Evolutionary conservation across 2,113 vertebrate species (phyloP).

Genomic region (Leptobrachium ailaonicum): DNA sequence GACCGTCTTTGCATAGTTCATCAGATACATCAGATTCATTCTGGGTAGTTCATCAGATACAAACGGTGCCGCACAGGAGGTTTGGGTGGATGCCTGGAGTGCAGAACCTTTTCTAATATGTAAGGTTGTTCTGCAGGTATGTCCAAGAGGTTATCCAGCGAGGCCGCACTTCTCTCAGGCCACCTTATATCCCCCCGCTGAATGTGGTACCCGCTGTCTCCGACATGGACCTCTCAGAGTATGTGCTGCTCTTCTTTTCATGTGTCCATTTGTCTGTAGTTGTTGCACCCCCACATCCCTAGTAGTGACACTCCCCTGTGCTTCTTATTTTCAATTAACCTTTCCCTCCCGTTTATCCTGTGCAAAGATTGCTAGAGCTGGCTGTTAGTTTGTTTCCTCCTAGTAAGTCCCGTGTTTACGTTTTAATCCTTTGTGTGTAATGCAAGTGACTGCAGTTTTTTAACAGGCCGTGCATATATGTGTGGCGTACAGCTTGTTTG

Average conservation of each 20-base stretch:
- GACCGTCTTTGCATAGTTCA: too few species aligned
- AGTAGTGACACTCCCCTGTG: background rate
- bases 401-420: too few species aligned
- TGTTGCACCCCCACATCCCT: conserved; percentile 16
- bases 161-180: conserved; percentile 74
- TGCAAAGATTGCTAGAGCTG: too few species aligned
- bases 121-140: conserved; percentile 76
- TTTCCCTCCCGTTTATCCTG: background rate
- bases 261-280: conserved; percentile 23
- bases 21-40: too few species aligned
- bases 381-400: too few species aligned
- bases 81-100: too few species aligned
- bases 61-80: too few species aligned
- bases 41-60: too few species aligned
- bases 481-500: too few species aligned
- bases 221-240: conserved; percentile 81
- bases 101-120: conserved; percentile 52
- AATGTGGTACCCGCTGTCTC: conserved; percentile 79
- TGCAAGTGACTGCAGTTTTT: too few species aligned
- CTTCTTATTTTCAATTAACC: background rate
- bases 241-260: conserved; percentile 62
- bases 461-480: too few species aligned
- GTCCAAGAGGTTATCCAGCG: conserved; percentile 86
- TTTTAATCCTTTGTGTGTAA: too few species aligned
- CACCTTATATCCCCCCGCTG: conserved; percentile 69